Conservation (phyloP, 2,888 invertebrate genomes). For the Conchocele bisecta region DNA sequence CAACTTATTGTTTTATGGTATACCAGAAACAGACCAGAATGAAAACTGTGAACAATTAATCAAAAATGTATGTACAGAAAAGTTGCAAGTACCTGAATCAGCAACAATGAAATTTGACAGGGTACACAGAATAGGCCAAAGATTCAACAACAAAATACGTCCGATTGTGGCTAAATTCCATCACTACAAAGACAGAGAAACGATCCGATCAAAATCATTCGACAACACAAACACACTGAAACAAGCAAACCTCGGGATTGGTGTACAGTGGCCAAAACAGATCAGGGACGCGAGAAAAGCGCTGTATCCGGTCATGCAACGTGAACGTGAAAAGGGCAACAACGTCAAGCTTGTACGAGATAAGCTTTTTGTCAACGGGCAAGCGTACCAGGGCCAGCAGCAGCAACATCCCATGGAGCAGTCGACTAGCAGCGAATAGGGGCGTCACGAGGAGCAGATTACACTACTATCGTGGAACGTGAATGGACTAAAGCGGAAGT, state of each 20-base stretch:
- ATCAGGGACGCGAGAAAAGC: conserved; percentile 12
- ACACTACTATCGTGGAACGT: too few species aligned
- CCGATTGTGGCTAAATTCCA: conserved; percentile 31
- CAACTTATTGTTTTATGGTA: conserved; percentile 27
- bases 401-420: background rate
- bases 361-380: conserved; percentile 13
- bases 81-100: background rate
- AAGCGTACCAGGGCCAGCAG: background rate
- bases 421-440: too few species aligned
- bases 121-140: conserved; percentile 15
- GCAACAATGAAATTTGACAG: conserved; percentile 1
- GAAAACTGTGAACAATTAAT: conserved; percentile 5
- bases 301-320: background rate
- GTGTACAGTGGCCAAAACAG: conserved; percentile 7
- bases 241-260: background rate
- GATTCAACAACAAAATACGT: conserved; percentile 9
- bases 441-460: too few species aligned
- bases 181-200: conserved; percentile 14
- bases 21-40: background rate
- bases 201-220: conserved; percentile 8
- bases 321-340: background rate
- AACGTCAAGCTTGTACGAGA: background rate
- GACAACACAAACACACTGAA: background rate
- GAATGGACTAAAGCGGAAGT: too few species aligned
- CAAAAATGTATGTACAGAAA: background rate